phyloP scores from a whole-genome alignment of 2,797 vertebrate genomes.

The Garrulus glandarius region DNA sequence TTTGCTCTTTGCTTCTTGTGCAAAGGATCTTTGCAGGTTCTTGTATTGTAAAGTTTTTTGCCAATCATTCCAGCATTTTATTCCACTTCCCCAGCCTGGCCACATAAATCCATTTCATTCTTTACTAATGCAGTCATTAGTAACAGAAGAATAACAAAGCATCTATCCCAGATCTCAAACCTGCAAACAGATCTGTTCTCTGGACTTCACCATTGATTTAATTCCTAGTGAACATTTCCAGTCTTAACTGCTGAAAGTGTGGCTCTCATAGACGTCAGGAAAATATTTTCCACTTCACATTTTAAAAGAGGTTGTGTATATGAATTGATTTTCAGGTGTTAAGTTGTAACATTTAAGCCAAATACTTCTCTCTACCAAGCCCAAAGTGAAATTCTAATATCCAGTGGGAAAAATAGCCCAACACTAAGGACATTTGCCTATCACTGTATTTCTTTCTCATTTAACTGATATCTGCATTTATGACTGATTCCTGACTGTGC shows the following conservation, averaged over 20 bases:
- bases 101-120: slow-evolving; percentile 44
- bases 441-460: background rate
- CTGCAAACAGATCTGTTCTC: slow-evolving; percentile 47
- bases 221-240: slow-evolving; percentile 63
- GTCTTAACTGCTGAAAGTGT: background rate
- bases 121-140: slow-evolving; percentile 32
- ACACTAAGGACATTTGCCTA: background rate
- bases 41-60: background rate
- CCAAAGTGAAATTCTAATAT: background rate
- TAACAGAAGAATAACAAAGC: slow-evolving; percentile 39
- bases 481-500: background rate
- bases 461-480: background rate
- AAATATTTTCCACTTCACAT: background rate
- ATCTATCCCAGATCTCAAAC: slow-evolving; percentile 33
- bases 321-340: slow-evolving; percentile 38
- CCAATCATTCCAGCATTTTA: slow-evolving; percentile 61
- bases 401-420: background rate
- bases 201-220: background rate
- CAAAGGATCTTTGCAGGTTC: background rate
- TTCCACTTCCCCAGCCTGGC: slow-evolving; percentile 7
- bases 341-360: background rate
- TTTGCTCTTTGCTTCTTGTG: background rate
- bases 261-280: background rate
- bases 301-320: background rate
- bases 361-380: background rate